Evolutionary conservation across 1,140 invertebrate genomes (phyloP), one percentile per base, ranked within the genome.

Genomic region (Chlorops oryzae): DNA sequence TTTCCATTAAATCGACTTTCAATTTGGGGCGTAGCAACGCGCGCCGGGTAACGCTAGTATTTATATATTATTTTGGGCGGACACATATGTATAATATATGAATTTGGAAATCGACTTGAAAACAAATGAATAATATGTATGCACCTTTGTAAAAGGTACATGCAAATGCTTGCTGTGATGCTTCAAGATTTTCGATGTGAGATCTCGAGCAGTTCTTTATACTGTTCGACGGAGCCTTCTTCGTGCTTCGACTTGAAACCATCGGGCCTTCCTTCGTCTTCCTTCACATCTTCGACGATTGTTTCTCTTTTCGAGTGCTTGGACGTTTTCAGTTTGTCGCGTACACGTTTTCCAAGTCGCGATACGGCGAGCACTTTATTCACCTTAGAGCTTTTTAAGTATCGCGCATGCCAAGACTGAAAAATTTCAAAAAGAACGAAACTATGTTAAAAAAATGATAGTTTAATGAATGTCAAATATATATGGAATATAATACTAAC

Each of bases 261-360:
- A n/a, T 54, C 47, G 12, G 53, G 28, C 32, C 47, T 42, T 27
- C 56, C 48, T n/a, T 51, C 42, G 6, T 57, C 58, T 23, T 54
- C 54, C 28, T 52, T 27, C 10, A 28, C 47, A 22, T 44, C 18
- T 23, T 45, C 27, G 21, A 37, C 32, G 15, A 51, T 52, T 21
- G 22, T 50, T 42, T 56, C 55, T 44, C 59, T 59, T 53, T 63
- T 55, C n/a, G 55, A 47, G 46, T 64, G 75, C 55, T 80, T 79
- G 17, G 78, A 63, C 56, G 79, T 74, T 54, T 73, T 79, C 55
- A 80, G 79, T 61, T 80, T 81, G 56, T 78, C 79, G 47, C 78
- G 67, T 17, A 81, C 58, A 45, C 77, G 77, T 54, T 79, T 80
- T 13, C 78, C 65, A 32, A 81, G 70, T 23, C 74, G 75, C 9